These are phyloP conservation scores for Heliocidaris erythrogramma DNA, from an alignment of 35 echinoderm and acorn worm genomes.

Conservation along the genomic window DNA sequence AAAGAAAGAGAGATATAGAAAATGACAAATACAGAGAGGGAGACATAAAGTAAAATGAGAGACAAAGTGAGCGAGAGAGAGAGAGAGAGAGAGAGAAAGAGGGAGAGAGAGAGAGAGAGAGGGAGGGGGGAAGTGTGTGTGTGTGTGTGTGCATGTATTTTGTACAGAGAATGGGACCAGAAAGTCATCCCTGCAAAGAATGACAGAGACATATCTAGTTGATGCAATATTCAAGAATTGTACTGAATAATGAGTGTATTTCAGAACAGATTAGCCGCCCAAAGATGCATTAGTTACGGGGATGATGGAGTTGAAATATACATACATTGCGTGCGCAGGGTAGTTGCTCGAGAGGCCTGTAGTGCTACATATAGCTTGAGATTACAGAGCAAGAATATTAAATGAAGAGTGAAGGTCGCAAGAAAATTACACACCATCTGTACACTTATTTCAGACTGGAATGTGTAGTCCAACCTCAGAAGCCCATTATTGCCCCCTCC, in stretches of 20 bases:
- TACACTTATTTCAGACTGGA: neutral
- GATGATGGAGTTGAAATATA: neutral
- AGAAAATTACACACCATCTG: neutral
- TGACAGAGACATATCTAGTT: neutral
- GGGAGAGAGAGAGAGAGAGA: neutral
- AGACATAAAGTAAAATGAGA: neutral
- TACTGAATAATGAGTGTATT: constrained; percentile 4
- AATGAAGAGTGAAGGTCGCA: constrained; percentile 28
- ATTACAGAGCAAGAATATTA: constrained; percentile 8
- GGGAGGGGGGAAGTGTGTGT: neutral
- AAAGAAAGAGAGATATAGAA: neutral
- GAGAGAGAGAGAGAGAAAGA: neutral
- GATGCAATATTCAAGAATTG: neutral
- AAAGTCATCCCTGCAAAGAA: neutral
- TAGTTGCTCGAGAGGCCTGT: too few species aligned
- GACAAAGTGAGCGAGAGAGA: neutral
- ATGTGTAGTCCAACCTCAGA: neutral
- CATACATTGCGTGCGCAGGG: neutral
- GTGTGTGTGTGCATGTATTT: neutral
- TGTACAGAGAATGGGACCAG: neutral
- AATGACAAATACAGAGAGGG: neutral
- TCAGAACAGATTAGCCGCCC: neutral
- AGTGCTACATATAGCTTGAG: neutral
- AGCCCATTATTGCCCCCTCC: neutral
- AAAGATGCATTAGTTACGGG: neutral